Evolutionary conservation across 2,797 vertebrate genomes (phyloP).

Genomic region (Leptoclinus maculatus): DNA sequence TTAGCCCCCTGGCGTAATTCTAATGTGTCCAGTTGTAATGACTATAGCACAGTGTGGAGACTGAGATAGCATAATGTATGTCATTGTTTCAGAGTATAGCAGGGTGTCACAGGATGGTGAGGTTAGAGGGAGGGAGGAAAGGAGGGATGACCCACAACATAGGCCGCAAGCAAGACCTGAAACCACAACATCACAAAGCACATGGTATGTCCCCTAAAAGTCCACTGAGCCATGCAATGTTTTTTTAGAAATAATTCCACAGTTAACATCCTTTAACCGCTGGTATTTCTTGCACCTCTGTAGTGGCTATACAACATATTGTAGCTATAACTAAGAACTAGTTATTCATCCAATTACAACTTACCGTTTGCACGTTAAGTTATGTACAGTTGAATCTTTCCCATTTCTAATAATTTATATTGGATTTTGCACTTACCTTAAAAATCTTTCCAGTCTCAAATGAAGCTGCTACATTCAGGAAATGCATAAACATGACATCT

Average conservation of each 20-base stretch:
- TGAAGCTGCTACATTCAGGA: constrained; percentile 22
- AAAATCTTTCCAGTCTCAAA: constrained; percentile 25
- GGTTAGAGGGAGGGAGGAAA: constrained; percentile 4
- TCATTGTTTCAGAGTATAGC: constrained; percentile 7
- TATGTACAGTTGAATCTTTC: constrained; percentile 6
- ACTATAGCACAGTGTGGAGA: constrained; percentile 38
- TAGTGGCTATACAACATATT: background rate
- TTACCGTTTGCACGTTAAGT: constrained; percentile 9
- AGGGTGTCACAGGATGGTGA: constrained; percentile 6
- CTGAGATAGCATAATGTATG: constrained; percentile 24
- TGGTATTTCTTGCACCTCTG: constrained; percentile 1
- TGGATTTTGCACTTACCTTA: constrained; percentile 23
- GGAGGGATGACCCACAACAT: constrained; percentile 17
- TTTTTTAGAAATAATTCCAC: background rate
- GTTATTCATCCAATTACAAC: constrained; percentile 9
- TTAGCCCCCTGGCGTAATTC: constrained; percentile 60
- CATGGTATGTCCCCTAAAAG: constrained; percentile 17
- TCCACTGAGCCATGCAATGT: constrained; percentile 27
- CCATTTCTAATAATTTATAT: constrained; percentile 28
- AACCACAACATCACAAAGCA: constrained; percentile 58
- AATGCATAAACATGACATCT: constrained; percentile 27
- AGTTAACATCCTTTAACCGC: constrained; percentile 10
- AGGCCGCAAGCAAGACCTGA: constrained; percentile 45
- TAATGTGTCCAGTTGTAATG: constrained; percentile 42
- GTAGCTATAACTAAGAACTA: background rate